Base-by-base conservation (phyloP, 1,140 invertebrate species). In the Lepidotrigona ventralis region DNA sequence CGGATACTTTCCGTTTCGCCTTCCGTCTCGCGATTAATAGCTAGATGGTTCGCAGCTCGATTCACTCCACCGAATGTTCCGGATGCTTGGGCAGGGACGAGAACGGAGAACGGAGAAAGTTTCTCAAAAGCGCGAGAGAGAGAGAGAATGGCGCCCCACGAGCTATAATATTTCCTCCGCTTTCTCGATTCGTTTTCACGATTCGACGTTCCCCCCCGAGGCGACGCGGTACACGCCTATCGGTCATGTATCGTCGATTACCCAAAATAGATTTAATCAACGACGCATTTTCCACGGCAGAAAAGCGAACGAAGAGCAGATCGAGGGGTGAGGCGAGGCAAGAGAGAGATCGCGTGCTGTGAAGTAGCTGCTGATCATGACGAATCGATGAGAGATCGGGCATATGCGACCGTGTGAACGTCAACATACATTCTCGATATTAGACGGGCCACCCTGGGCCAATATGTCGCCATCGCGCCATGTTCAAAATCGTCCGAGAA, bases 301-400 rank as follows among this genome's bases (percentile, higher is more conserved):
- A 87, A 89, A 84, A 85, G 86, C 88, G 86, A 71, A 66, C 74
- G 74, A 85, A 68, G 66, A 79, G 33, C 46, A 8, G 23, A 23
- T 29, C 0, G 26, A 64, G 63, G 63, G 6, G 39, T 39, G 17
- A 17, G 53, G 23, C 23, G 39, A 33, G 39, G 3, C 33, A 17
- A 63, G 0, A 33, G 14, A 14, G n/a, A 15, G 54, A 21, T 56
- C 21, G 26, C 26, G 8, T 78, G 81, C 81, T 85, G 85, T 60
- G 86, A 72, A 75, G 83, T 81, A 64, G 85, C 83, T 76, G 81
- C 70, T 80, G 89, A 89, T 89, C 89, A 91, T 93, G 91, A 92
- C 91, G 90, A 93, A 93, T 93, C 90, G 90, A 85, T 91, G 91
- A 90, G 91, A 93, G 91, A 93, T 89, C 88, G 74, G 80, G 84